Conservation (phyloP, 2,113 vertebrate species). For the Nematolebias whitei region DNA sequence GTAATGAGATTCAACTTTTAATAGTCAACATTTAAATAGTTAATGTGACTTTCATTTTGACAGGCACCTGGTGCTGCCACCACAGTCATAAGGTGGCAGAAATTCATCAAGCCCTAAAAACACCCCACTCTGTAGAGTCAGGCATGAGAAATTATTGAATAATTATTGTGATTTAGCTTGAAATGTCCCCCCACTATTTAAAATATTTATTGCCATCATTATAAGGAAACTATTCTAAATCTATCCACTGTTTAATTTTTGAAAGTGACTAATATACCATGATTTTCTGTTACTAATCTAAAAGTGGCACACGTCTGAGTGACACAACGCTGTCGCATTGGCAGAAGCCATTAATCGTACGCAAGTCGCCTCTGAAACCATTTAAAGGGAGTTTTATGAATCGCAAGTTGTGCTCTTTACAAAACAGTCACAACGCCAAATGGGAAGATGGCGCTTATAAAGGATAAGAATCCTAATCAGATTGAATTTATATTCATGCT, state of each 20-base stretch:
- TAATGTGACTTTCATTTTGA: no score
- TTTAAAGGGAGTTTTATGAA: not conserved
- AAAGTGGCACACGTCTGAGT: not conserved
- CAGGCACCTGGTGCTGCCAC: no score
- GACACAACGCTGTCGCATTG: not conserved
- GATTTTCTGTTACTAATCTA: not conserved
- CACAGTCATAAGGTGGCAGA: no score
- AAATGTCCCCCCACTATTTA: not conserved
- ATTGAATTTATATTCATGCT: constrained; percentile 17
- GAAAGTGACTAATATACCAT: no score
- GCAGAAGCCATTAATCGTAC: not conserved
- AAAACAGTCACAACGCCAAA: not conserved
- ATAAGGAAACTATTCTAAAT: not conserved
- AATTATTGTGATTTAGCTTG: not conserved
- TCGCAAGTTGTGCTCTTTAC: not conserved
- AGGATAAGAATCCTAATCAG: constrained; percentile 12
- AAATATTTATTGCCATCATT: not conserved
- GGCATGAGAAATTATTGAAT: not conserved
- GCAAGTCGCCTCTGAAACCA: not conserved
- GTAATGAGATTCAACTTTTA: no score
- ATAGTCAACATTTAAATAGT: no score
- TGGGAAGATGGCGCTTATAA: not conserved
- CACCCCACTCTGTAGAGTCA: no score
- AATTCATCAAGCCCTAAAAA: no score
- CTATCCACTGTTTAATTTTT: not conserved